Conservation (phyloP, 1,140 invertebrate species). For the Caenorhabditis briggsae region DNA sequence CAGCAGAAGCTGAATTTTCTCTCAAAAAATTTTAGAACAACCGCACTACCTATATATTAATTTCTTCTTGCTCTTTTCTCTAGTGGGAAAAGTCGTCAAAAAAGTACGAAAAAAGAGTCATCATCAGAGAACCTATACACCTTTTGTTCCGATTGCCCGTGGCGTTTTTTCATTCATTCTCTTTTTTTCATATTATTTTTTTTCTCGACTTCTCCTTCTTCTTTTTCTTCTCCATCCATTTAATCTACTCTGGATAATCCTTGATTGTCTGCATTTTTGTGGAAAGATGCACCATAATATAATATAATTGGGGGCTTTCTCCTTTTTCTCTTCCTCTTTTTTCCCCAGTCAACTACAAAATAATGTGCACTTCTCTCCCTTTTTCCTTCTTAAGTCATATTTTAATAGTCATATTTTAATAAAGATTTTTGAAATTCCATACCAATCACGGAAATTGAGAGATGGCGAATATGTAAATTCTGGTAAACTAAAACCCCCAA, state of each 20-base stretch:
- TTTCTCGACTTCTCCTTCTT: background rate
- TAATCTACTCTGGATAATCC: slow-evolving; percentile 1
- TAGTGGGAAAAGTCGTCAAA: background rate
- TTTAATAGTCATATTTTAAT: background rate
- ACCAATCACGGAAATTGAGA: slow-evolving; percentile 16
- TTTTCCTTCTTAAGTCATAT: too few relatives aligned
- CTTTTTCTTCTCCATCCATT: background rate
- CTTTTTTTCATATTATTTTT: background rate
- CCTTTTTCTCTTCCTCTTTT: background rate
- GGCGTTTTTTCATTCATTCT: background rate
- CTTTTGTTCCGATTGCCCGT: background rate
- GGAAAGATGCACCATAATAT: background rate
- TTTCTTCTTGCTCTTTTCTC: background rate
- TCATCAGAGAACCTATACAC: too few relatives aligned
- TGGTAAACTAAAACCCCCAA: too few relatives aligned
- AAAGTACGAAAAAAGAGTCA: too few relatives aligned
- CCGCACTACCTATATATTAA: background rate
- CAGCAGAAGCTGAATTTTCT: too few relatives aligned
- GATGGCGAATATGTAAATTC: background rate
- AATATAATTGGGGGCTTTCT: slow-evolving; percentile 1
- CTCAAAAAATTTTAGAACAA: too few relatives aligned
- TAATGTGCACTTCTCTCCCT: too few relatives aligned
- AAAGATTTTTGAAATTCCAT: background rate
- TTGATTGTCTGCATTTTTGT: slow-evolving; percentile 11
- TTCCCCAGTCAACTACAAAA: background rate